These are phyloP conservation scores for Dendroctonus valens DNA, from an alignment of 1,140 invertebrate genomes.

Conservation along the genomic window DNA sequence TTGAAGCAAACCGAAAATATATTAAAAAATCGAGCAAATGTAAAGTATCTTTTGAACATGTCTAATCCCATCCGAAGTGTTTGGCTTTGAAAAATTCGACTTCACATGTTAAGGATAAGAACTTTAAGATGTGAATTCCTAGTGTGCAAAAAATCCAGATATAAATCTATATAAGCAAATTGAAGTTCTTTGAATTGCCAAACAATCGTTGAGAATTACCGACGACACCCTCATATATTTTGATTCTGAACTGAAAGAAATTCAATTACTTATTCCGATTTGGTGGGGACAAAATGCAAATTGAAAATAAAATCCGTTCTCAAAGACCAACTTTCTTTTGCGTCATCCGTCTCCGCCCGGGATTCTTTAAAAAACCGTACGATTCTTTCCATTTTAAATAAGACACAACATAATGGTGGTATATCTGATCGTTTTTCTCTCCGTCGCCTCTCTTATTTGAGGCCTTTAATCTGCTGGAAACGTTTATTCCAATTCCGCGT, in stretches of 20 bases:
- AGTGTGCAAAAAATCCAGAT: too few relatives aligned
- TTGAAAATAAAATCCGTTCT: constrained; percentile 25
- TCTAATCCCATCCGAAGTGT: too few relatives aligned
- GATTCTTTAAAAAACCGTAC: constrained; percentile 14
- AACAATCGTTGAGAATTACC: too few relatives aligned
- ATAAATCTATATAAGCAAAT: too few relatives aligned
- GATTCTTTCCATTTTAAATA: constrained; percentile 27
- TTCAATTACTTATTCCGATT: constrained; percentile 22
- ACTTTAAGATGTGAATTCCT: too few relatives aligned
- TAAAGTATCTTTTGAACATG: too few relatives aligned
- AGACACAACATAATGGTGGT: constrained; percentile 22
- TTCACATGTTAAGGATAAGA: too few relatives aligned
- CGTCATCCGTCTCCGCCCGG: constrained; percentile 1
- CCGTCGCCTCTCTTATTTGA: constrained; percentile 13
- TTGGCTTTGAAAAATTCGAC: too few relatives aligned
- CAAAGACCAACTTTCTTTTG: constrained; percentile 21
- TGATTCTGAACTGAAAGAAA: constrained; percentile 10
- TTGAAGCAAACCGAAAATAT: too few relatives aligned
- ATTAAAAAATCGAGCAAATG: too few relatives aligned
- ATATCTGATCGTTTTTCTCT: constrained; percentile 25
- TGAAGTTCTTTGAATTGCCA: too few relatives aligned
- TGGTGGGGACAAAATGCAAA: constrained; percentile 20
- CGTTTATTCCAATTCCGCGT: constrained; percentile 3
- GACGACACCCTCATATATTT: too few relatives aligned
- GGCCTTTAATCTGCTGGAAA: constrained; percentile 20